Conservation (phyloP, 2,888 invertebrate genomes). For the Sarcophaga caerulescens region DNA sequence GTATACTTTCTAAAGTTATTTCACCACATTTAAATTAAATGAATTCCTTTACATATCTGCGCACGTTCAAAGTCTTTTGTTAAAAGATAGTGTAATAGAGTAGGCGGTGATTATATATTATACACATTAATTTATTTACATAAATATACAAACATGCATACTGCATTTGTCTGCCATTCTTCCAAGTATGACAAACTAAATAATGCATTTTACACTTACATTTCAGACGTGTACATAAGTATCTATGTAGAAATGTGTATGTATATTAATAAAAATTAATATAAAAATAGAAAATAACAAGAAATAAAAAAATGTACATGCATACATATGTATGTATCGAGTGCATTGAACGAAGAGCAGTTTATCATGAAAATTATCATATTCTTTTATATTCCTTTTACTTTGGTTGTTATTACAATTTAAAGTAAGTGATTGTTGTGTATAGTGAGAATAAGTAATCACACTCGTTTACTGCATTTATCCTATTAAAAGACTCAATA, state of each 20-base stretch:
- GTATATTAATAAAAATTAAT: not conserved
- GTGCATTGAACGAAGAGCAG: constrained; percentile 52
- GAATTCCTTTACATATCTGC: too few relatives aligned
- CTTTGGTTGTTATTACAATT: not conserved
- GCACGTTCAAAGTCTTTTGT: too few relatives aligned
- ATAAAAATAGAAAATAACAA: not conserved
- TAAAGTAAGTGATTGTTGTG: not conserved
- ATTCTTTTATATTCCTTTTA: constrained; percentile 8
- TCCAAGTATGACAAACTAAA: not conserved
- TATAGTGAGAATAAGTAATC: too few relatives aligned
- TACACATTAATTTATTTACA: not conserved
- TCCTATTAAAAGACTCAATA: not conserved
- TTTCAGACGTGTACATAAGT: not conserved
- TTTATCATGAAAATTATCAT: constrained; percentile 36
- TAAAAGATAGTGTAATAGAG: constrained; percentile 21
- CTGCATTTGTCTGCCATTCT: not conserved
- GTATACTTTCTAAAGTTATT: too few relatives aligned
- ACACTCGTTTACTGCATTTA: not conserved
- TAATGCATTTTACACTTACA: constrained; percentile 23
- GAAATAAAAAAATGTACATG: not conserved
- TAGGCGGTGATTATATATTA: constrained; percentile 26
- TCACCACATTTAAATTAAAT: too few relatives aligned
- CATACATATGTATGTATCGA: constrained; percentile 5
- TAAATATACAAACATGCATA: not conserved
- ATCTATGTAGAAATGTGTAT: not conserved